These are phyloP conservation scores for Xylocampa areola DNA, from an alignment of 2,888 invertebrate species.

Conservation along the genomic window DNA sequence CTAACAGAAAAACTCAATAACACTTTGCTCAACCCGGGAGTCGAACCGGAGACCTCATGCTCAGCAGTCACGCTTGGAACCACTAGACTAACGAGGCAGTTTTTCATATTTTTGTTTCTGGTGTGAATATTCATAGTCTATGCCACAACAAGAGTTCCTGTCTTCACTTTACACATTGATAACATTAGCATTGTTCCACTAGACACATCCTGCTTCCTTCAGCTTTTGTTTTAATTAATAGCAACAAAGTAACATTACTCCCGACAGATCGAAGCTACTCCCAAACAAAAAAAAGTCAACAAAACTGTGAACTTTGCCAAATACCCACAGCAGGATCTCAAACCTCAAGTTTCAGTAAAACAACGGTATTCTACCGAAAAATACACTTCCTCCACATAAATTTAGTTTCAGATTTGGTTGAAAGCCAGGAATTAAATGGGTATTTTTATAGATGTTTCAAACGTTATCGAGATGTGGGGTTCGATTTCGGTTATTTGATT, in stretches of 20 bases:
- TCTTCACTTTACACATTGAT: not conserved
- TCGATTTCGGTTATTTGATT: conserved; percentile 39
- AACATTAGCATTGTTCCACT: conserved; percentile 12
- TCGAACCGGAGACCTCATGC: no score
- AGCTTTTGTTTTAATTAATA: conserved; percentile 45
- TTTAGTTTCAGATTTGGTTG: conserved; percentile 35
- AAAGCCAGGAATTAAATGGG: conserved; percentile 43
- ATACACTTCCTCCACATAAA: conserved; percentile 20
- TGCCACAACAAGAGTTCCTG: conserved; percentile 37
- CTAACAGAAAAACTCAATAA: no score
- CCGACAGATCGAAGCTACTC: conserved; percentile 13
- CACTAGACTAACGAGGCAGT: no score
- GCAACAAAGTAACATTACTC: conserved; percentile 2
- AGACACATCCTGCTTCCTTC: conserved; percentile 1
- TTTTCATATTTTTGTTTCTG: no score
- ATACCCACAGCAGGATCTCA: not conserved
- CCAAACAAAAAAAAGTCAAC: conserved; percentile 25
- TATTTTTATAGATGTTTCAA: conserved; percentile 38
- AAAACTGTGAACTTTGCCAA: conserved; percentile 27
- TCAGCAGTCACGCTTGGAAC: no score
- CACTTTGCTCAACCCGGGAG: no score
- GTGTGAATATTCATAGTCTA: no score
- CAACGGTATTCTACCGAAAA: conserved; percentile 11
- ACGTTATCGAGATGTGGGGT: conserved; percentile 29
- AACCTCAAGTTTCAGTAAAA: conserved; percentile 6